Evolutionary conservation across 2,113 vertebrate genomes (phyloP).

Genomic region (Propithecus coquereli): DNA sequence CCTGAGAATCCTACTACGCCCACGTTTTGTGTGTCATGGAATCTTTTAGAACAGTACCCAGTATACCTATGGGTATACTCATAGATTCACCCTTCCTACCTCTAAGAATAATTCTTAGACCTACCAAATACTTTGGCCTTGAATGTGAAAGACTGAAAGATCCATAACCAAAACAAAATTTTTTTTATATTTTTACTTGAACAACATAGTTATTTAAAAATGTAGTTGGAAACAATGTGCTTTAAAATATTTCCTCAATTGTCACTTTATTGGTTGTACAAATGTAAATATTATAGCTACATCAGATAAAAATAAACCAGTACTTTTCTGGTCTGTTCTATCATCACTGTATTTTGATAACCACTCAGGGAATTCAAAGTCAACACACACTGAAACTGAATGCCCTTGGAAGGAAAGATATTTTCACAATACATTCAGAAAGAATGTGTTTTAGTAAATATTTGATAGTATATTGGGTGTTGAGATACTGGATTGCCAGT

Average conservation of each 20-base stretch:
- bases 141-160: constrained; percentile 47
- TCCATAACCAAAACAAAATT: constrained; percentile 4
- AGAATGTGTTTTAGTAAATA: constrained; percentile 37
- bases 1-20: not conserved
- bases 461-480: not conserved
- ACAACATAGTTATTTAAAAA: constrained; percentile 35
- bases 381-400: constrained; percentile 31
- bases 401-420: constrained; percentile 18
- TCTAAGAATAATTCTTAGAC: constrained; percentile 23
- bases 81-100: not conserved
- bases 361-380: constrained; percentile 50
- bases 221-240: not conserved
- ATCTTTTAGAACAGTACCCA: not conserved
- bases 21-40: not conserved
- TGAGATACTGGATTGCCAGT: not conserved
- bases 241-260: constrained; percentile 47
- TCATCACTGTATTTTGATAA: constrained; percentile 51
- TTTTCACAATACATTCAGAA: not conserved
- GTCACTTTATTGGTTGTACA: constrained; percentile 18
- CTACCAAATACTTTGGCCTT: not conserved
- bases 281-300: constrained; percentile 39
- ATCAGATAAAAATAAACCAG: constrained; percentile 51
- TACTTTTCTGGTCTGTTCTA: not conserved
- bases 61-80: not conserved
- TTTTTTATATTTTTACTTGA: constrained; percentile 22